Evolutionary conservation across 2,797 vertebrate genomes (phyloP).

Genomic region (Diplodus sargus): DNA sequence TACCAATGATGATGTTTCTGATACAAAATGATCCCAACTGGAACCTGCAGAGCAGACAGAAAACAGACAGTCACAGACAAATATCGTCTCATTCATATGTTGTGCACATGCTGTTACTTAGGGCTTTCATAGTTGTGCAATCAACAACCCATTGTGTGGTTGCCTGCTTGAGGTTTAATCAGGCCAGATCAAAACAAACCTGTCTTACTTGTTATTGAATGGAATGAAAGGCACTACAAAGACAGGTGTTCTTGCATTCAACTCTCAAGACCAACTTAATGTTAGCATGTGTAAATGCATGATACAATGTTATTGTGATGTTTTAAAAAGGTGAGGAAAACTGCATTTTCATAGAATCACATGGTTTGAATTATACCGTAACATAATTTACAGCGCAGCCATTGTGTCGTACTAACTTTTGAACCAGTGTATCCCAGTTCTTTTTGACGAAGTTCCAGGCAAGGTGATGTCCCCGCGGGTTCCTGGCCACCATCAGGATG

Average conservation of each 20-base stretch:
- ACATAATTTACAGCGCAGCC: neutral
- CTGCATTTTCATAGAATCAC: neutral
- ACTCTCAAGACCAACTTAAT: neutral
- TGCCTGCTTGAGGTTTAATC: neutral
- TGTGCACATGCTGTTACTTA: neutral
- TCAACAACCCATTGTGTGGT: neutral
- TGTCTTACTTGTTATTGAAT: neutral
- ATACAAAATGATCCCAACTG: slow-evolving; percentile 84
- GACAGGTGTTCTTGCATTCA: neutral
- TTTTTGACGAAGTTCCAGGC: slow-evolving; percentile 87
- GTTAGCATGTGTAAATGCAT: neutral
- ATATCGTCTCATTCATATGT: neutral
- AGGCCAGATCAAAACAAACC: slow-evolving; percentile 3
- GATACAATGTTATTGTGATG: neutral
- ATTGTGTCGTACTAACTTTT: slow-evolving; percentile 79
- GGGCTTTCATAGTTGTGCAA: neutral
- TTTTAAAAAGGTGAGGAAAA: neutral
- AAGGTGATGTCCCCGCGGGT: slow-evolving; percentile 79
- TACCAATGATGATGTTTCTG: slow-evolving; percentile 80
- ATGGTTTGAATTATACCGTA: neutral
- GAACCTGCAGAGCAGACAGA: slow-evolving; percentile 77
- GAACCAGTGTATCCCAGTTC: slow-evolving; percentile 84
- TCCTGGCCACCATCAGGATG: slow-evolving; percentile 80
- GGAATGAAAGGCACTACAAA: neutral
- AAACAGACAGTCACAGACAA: slow-evolving; percentile 17